Evolutionary conservation across 2,797 vertebrate species (phyloP), one percentile per base, ranked within the genome.

Genomic region (Hippocampus kuda): DNA sequence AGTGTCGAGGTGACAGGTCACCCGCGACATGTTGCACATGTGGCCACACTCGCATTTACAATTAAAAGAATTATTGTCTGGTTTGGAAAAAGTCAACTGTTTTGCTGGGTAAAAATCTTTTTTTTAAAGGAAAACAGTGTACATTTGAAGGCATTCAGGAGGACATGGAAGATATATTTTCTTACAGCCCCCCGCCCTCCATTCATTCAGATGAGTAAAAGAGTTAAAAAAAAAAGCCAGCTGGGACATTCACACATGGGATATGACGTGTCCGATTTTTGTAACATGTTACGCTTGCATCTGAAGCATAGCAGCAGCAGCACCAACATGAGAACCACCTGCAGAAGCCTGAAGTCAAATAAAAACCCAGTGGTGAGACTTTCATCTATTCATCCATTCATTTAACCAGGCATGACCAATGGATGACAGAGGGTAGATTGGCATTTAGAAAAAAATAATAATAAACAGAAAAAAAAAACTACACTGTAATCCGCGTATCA

Each of bases 41-140:
- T 49, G 65, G 77, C 48, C 72, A 78, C 71, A 83, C 78, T 73
- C 65, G 75, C 65, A 83, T 85, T 83, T 82, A 80, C 84, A 87
- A 86, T 78, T 89, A 90, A 89, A 89, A 90, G 86, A 90, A 81
- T 70, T 77, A 72, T 77, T 76, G 76, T 85, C 68, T 72, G 78
- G 70, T 91, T 91, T 90, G 85, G 87, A 91, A 92, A 20, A 85
- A 87, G 88, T 69, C 68, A 67, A 48, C 87, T 79, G 85, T 74
- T 84, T 76, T 75, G 75, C 85, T 86, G 70, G 64, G 85, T 90
- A 91, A 92, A 15, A 92, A 90, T 84, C 90, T 88, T 34, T 38
- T 38, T 87, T 86, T 88, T 89, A 81, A 91, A 93, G 91, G 87
- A 87, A 86, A 86, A 93, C 91, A 93, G 93, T 94, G 93, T 93